A percentile compares a stretch with the other conserved stretches of the same genome.
phyloP scores from a whole-genome alignment of 2,888 invertebrate species.

The Pantelozetes paolii region DNA sequence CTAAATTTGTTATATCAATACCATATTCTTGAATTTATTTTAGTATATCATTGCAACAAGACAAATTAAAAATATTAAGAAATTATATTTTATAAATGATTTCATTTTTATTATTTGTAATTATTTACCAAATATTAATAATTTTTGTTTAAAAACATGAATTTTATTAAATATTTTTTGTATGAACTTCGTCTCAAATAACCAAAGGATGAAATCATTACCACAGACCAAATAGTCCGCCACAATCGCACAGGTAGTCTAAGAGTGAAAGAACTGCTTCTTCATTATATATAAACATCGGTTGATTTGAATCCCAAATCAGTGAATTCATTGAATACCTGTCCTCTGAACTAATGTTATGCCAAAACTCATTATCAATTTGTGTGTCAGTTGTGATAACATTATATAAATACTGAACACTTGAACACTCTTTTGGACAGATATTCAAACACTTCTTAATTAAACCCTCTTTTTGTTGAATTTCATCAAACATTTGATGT shows the following conservation, averaged over 20 bases:
- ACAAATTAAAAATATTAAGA: too few relatives aligned
- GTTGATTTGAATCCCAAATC: conserved; percentile 7
- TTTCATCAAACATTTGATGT: background rate
- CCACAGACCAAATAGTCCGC: background rate
- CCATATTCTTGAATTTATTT: too few relatives aligned
- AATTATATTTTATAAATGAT: too few relatives aligned
- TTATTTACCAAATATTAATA: too few relatives aligned
- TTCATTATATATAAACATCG: conserved; percentile 4
- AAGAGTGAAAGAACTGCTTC: background rate
- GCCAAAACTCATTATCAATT: background rate
- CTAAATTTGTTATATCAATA: too few relatives aligned
- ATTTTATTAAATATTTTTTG: too few relatives aligned
- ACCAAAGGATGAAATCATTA: background rate
- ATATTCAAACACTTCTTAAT: background rate
- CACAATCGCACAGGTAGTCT: background rate
- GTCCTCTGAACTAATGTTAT: background rate
- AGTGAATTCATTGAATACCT: background rate
- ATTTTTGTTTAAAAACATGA: too few relatives aligned
- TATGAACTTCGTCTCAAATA: background rate
- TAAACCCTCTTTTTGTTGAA: background rate
- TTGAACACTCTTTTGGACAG: background rate
- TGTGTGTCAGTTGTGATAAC: background rate
- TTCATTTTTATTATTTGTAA: too few relatives aligned
- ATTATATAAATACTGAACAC: background rate
- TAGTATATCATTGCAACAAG: too few relatives aligned